Evolutionary conservation across 2,797 vertebrate species (phyloP).

Genomic region (Eurystomus glaucurus): DNA sequence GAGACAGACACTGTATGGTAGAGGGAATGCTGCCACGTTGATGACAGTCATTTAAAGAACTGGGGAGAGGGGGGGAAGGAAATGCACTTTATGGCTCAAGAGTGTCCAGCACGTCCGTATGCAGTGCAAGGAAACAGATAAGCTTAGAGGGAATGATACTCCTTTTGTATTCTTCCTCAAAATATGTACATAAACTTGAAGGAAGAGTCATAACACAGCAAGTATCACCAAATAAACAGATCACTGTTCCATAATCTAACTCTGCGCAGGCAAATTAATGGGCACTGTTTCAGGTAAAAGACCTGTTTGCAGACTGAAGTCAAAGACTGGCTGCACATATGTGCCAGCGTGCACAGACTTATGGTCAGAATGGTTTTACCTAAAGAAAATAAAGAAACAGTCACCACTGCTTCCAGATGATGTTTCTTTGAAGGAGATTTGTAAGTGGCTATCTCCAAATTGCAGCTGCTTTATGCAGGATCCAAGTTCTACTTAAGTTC

Average conservation of each 20-base stretch:
- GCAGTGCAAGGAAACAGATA: conserved; percentile 70
- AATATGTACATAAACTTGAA: conserved; percentile 26
- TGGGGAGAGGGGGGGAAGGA: not conserved
- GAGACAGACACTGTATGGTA: not conserved
- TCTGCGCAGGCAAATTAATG: not conserved
- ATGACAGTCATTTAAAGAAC: not conserved
- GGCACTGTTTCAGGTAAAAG: not conserved
- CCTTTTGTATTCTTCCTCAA: conserved; percentile 27
- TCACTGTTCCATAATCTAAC: not conserved
- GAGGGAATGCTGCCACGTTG: not conserved
- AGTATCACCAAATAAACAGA: not conserved
- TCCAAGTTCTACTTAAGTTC: not conserved
- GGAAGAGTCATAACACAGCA: not conserved
- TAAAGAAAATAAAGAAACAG: not conserved
- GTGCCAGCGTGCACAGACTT: not conserved
- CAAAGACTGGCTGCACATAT: not conserved
- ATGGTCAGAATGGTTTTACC: not conserved
- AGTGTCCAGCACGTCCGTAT: not conserved
- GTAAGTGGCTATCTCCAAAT: not conserved
- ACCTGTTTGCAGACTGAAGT: not conserved
- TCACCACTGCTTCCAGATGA: not conserved
- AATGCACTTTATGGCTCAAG: not conserved
- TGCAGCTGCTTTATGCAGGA: not conserved
- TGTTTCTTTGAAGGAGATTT: not conserved
- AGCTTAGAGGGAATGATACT: not conserved